A percentile compares a stretch with the other conserved stretches of the same genome.
phyloP scores from a whole-genome alignment of 2,888 invertebrate genomes.

The Nemapogon koenigi region DNA sequence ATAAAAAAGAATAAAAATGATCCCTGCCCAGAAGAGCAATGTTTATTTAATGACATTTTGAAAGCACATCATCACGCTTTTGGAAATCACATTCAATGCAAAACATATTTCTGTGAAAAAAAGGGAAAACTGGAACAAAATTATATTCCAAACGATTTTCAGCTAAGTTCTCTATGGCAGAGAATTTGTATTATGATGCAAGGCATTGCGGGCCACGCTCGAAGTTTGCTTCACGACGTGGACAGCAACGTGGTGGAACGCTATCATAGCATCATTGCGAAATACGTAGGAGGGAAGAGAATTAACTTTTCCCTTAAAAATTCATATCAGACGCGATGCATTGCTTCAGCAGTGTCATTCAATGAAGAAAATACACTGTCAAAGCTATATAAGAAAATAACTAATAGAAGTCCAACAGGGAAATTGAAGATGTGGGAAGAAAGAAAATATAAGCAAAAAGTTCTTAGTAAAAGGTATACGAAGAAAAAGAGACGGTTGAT shows the following conservation, averaged over 20 bases:
- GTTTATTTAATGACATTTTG: constrained; percentile 14
- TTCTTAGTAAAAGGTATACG: constrained; percentile 4
- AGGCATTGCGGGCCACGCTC: constrained; percentile 12
- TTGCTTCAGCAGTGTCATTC: constrained; percentile 24
- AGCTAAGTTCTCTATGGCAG: constrained; percentile 11
- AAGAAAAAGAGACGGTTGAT: constrained; percentile 2
- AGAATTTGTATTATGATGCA: constrained; percentile 12
- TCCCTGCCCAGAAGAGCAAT: too few relatives aligned
- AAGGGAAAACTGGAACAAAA: too few relatives aligned
- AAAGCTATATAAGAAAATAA: constrained; percentile 11
- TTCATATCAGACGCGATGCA: constrained; percentile 24
- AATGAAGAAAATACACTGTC: constrained; percentile 18
- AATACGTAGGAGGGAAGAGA: constrained; percentile 13
- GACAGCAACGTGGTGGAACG: constrained; percentile 13
- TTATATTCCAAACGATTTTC: too few relatives aligned
- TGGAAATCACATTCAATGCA: constrained; percentile 20
- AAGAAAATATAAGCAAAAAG: constrained; percentile 12
- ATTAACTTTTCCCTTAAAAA: constrained; percentile 18
- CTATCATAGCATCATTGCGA: constrained; percentile 14
- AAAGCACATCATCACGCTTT: constrained; percentile 20
- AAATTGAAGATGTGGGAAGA: constrained; percentile 13
- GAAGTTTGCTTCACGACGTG: constrained; percentile 14
- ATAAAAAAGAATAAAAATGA: too few relatives aligned
- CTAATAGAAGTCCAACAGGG: constrained; percentile 9
- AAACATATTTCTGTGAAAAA: constrained; percentile 12